Base-by-base conservation (phyloP, 2,888 invertebrate species). In the Cheilosia urbana region DNA sequence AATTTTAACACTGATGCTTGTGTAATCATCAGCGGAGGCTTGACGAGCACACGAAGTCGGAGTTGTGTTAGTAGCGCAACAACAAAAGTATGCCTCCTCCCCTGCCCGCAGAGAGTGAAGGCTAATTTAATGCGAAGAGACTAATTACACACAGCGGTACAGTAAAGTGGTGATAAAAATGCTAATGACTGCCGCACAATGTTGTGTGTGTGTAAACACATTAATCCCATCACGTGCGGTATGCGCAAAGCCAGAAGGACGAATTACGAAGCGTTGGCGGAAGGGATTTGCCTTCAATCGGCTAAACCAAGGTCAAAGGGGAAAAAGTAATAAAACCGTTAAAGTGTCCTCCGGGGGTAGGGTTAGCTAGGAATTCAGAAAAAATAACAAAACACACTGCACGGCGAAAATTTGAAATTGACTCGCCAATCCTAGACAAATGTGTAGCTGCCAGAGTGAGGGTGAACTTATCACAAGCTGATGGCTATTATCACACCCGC, bases 131-230 rank as follows among this genome's bases (percentile, higher is more conserved):
- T 77, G 66, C 72, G 66, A 85, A 66, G 62, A 47, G 58, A 77
- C 85, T 85, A 85, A 85, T 85, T 85, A 85, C 81, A 77, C 85
- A 76, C 85, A 77, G 58, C 68, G 77, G 81, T 77, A 73, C 72
- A 76, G 49, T 77, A 81, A 80, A 85, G 68, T 77, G 85, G 85
- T 81, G 85, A 85, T 85, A 77, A 85, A 85, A 85, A 85, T 81
- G 85, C 76, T 85, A 85, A 85, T 85, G 72, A 68, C 81, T 77
- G 72, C 63, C 76, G 47, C 81, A 85, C 66, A 71, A 51, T 80
- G 75, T 71, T 62, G 49, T 42, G 75, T 72, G 68, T 68, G 66
- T 76, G 58, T 62, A 76, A 81, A 63, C 76, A 77, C 85, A 85
- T 85, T 76, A 68, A 81, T 81, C 51, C 66, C 81, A 85, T 81